These are phyloP conservation scores for Trichoplusia ni DNA, from an alignment of 1,140 invertebrate species.

Conservation along the genomic window DNA sequence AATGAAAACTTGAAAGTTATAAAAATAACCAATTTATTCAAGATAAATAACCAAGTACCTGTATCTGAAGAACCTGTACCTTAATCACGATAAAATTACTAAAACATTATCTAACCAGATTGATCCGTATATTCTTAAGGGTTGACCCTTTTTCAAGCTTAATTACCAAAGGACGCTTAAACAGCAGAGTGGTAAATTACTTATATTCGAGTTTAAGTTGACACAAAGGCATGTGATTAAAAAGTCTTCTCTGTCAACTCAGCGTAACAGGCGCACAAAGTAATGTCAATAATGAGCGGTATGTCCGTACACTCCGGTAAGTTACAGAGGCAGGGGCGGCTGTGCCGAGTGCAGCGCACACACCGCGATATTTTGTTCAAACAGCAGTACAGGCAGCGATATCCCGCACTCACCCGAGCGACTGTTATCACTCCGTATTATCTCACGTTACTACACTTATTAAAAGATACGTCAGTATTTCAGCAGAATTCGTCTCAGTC, in stretches of 20 bases:
- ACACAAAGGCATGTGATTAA: neutral
- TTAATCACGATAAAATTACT: no score
- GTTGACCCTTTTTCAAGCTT: no score
- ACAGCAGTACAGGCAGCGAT: neutral
- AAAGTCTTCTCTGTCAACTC: neutral
- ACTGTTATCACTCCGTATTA: neutral
- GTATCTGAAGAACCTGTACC: no score
- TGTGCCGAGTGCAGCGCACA: constrained; percentile 7
- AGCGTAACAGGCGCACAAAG: neutral
- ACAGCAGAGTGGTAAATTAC: no score
- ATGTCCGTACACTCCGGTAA: neutral
- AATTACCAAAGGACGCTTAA: no score
- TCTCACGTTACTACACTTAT: neutral
- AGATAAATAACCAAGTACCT: no score
- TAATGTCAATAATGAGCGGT: constrained; percentile 17
- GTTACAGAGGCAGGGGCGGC: neutral
- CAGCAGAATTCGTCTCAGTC: no score
- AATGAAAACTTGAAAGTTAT: no score
- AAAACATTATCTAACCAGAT: no score
- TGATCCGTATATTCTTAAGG: no score
- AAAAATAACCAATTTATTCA: no score
- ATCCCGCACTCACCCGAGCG: neutral
- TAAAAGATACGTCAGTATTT: constrained; percentile 1
- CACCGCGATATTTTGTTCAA: neutral
- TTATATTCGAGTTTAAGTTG: no score